These are phyloP conservation scores for Odontothrips loti DNA, from an alignment of 2,888 invertebrate species.

Conservation along the genomic window DNA sequence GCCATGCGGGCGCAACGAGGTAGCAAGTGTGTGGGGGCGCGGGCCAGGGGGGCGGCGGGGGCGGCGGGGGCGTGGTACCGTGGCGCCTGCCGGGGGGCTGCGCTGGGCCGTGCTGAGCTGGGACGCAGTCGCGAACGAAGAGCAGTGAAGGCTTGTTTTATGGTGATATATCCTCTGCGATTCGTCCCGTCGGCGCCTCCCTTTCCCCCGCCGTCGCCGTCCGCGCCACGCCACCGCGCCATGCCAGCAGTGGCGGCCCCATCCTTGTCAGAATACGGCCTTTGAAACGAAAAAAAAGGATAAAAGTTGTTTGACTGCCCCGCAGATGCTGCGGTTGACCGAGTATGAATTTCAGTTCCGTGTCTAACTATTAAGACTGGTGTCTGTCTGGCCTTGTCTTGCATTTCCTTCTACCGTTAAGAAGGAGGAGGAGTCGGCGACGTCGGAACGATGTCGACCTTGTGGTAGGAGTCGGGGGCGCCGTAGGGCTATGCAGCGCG, in stretches of 20 bases:
- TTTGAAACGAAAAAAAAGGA: too few relatives aligned
- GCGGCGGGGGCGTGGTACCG: background rate
- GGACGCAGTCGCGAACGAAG: background rate
- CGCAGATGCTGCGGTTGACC: too few relatives aligned
- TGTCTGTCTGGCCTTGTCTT: too few relatives aligned
- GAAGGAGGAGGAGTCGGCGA: too few relatives aligned
- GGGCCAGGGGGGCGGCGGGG: background rate
- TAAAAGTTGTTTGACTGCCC: too few relatives aligned
- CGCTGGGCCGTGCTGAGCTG: background rate
- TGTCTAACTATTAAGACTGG: too few relatives aligned
- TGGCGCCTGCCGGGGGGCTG: background rate
- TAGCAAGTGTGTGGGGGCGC: background rate
- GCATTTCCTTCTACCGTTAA: too few relatives aligned
- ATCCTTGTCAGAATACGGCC: background rate
- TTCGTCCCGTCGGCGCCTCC: background rate
- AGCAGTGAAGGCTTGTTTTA: slow-evolving; percentile 6
- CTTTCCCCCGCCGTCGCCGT: background rate
- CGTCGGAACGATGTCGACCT: too few relatives aligned
- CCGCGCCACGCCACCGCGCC: background rate
- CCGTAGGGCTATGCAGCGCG: background rate
- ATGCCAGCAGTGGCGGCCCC: background rate
- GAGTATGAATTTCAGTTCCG: too few relatives aligned
- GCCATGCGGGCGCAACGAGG: background rate
- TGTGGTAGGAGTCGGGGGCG: too few relatives aligned
- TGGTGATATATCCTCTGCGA: background rate